Evolutionary conservation across 2,113 vertebrate genomes (phyloP).

Genomic region (Aepyceros melampus): DNA sequence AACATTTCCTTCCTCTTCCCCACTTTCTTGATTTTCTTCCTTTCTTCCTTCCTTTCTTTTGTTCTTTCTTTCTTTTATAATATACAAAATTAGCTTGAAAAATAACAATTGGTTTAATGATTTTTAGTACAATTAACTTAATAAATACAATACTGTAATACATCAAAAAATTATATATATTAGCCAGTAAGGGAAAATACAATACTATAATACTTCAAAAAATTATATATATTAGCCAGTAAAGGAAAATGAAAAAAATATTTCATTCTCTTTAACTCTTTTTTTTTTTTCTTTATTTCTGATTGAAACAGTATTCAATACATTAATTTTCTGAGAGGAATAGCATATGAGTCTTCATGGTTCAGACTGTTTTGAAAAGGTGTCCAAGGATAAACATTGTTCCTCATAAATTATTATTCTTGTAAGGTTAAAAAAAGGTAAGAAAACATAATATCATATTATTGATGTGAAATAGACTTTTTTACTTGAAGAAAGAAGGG

Average conservation of each 20-base stretch:
- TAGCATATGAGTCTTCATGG: background rate
- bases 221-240: background rate
- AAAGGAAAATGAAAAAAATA: background rate
- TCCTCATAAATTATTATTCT: conserved; percentile 40
- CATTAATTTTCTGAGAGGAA: conserved; percentile 36
- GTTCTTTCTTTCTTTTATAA: background rate
- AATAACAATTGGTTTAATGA: background rate
- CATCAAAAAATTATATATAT: background rate
- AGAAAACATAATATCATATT: conserved; percentile 48
- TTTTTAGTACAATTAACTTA: background rate
- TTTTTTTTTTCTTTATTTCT: background rate
- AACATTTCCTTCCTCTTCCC: background rate
- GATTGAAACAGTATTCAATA: background rate
- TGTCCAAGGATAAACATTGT: conserved; percentile 17
- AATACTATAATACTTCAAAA: background rate
- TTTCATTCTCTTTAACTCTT: background rate
- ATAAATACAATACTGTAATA: background rate
- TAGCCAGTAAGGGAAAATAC: background rate
- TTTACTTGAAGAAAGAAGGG: background rate
- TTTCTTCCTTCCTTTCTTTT: rapidly evolving
- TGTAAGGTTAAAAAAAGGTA: conserved; percentile 7
- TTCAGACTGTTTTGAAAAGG: conserved; percentile 31
- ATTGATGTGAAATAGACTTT: conserved; percentile 46
- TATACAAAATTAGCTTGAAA: background rate
- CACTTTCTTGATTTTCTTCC: background rate